Conservation (phyloP, 2,113 vertebrate species). For the Hippocampus guttulatus region DNA sequence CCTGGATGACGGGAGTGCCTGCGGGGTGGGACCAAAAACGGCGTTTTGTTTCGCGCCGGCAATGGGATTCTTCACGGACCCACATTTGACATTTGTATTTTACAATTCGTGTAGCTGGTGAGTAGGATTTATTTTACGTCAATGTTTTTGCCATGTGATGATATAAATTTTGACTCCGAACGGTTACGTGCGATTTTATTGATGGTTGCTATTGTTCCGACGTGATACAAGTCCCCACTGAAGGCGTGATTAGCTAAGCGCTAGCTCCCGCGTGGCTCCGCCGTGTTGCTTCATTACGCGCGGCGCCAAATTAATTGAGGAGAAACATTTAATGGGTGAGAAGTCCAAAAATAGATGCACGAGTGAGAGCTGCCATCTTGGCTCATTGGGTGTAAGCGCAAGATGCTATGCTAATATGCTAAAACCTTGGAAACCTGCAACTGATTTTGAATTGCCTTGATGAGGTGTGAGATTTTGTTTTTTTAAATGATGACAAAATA, state of each 20-base stretch:
- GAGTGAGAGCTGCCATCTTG: not conserved
- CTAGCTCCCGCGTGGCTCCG: constrained; percentile 63
- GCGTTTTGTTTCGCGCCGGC: not conserved
- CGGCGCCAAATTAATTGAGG: constrained; percentile 65
- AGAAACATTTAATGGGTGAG: constrained; percentile 65
- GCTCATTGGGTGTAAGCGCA: not conserved
- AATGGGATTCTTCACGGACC: no score
- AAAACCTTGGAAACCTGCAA: not conserved
- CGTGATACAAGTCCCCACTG: not conserved
- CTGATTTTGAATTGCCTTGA: no score
- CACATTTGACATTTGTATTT: no score
- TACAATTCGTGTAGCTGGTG: no score
- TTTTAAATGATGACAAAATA: not conserved
- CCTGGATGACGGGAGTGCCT: constrained; percentile 92
- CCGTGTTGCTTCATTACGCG: constrained; percentile 69
- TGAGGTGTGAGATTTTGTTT: no score
- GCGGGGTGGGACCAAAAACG: constrained; percentile 19
- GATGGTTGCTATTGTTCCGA: not conserved
- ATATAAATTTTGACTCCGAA: no score
- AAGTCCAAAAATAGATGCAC: not conserved
- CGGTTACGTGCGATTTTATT: not conserved
- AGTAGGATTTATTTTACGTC: no score
- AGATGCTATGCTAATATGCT: not conserved
- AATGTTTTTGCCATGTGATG: no score
- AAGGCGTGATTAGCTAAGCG: constrained; percentile 45